Evolutionary conservation across 1,140 invertebrate genomes (phyloP).

Genomic region (Matsumurasca onukii): DNA sequence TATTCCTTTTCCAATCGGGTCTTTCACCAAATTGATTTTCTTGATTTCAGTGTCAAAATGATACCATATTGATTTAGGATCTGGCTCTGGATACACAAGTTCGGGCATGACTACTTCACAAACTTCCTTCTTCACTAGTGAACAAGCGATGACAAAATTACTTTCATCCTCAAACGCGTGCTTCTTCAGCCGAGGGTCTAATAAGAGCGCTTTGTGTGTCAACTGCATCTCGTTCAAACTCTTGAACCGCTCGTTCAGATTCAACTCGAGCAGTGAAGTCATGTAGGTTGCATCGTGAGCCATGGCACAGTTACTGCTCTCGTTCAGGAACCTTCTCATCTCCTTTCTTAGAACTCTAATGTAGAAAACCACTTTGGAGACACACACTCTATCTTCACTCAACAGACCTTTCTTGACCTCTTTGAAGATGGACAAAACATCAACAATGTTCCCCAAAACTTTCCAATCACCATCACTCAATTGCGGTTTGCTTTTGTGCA

Average conservation of each 20-base stretch:
- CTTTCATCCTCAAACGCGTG: conserved; percentile 12
- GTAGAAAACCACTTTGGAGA: conserved; percentile 9
- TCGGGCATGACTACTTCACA: conserved; percentile 6
- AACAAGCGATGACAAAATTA: background rate
- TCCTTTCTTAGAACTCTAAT: background rate
- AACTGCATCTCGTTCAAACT: background rate
- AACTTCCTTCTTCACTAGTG: conserved; percentile 9
- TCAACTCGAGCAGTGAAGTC: background rate
- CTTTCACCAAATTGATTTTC: background rate
- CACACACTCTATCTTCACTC: background rate
- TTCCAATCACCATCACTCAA: conserved; percentile 9
- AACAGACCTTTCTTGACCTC: background rate
- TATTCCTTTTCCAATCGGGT: conserved; percentile 13
- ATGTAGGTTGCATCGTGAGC: background rate
- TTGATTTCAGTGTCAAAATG: conserved; percentile 1
- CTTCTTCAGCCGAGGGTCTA: conserved; percentile 13
- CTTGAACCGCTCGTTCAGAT: background rate
- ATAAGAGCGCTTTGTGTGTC: background rate
- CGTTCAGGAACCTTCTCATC: background rate
- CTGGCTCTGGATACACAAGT: background rate
- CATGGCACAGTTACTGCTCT: too few relatives aligned
- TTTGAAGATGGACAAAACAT: background rate
- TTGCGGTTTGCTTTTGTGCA: background rate
- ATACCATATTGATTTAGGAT: conserved; percentile 6
- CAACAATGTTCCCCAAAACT: background rate